A percentile compares a stretch with the other conserved stretches of the same genome.
Evolutionary conservation across 2,113 vertebrate species (phyloP).

Genomic region (Nibea albiflora): DNA sequence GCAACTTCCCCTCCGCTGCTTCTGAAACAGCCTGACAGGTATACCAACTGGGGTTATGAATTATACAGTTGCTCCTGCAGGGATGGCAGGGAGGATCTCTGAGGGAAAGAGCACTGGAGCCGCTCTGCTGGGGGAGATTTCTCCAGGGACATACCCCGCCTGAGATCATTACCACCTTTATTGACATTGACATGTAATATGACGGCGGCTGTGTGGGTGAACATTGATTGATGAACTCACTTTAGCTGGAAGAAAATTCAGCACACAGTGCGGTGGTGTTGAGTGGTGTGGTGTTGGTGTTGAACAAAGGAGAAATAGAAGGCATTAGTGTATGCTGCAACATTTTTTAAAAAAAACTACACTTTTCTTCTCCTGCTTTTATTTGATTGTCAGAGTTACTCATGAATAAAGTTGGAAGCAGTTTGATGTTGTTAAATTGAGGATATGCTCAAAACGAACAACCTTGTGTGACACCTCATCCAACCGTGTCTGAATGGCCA

Average conservation of each 20-base stretch:
- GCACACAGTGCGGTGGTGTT: too few relatives aligned
- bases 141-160: not conserved
- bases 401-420: too few relatives aligned
- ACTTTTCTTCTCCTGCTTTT: not conserved
- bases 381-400: not conserved
- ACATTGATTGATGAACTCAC: constrained; percentile 15
- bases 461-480: too few relatives aligned
- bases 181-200: not conserved
- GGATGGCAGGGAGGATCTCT: not conserved
- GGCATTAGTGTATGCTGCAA: too few relatives aligned
- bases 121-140: not conserved
- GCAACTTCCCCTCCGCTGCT: not conserved
- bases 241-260: not conserved
- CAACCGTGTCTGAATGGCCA: too few relatives aligned
- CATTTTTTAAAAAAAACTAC: too few relatives aligned
- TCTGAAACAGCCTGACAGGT: constrained; percentile 28
- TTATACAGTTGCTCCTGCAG: constrained; percentile 37
- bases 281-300: too few relatives aligned
- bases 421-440: too few relatives aligned
- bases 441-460: too few relatives aligned
- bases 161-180: not conserved
- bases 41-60: constrained; percentile 38
- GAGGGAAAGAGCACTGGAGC: not conserved
- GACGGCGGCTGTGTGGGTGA: constrained; percentile 5
- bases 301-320: not conserved